Evolutionary conservation across 2,888 invertebrate genomes (phyloP), one percentile per base, ranked within the genome.

Genomic region (Pyralis farinalis): DNA sequence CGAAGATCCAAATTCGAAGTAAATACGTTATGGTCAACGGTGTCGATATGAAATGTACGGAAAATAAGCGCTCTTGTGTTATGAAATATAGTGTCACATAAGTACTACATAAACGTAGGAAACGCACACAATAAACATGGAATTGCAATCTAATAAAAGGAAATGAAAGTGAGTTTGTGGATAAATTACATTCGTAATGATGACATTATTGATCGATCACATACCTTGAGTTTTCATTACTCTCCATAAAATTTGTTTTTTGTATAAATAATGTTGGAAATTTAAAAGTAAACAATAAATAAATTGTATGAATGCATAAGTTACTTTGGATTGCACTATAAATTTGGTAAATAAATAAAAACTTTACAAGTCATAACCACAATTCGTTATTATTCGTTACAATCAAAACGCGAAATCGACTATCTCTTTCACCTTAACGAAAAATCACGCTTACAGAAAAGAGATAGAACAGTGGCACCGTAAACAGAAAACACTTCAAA

Each of bases 381-480:
- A 73, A 78, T 80, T 80, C 87, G 88, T 87, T 87, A 86, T 59
- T 78, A 77, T 78, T 77, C 87, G 88, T 88, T 88, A 87, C 67
- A 84, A 74, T 84, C 80, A 85, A 88, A 87, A 67, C 65, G 53
- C 61, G 58, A 58, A 49, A 53, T 71, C 35, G 29, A 40, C 53
- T 56, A 3, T 78, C 64, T 67, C 70, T 60, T 43, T 68, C 63
- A 44, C 12, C 21, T 51, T n/a, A n/a, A 32, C 1, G 1, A 0
- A 5, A 37, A 47, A 47, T 20, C 1, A 0, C 1, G 0, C 3
- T 34, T 10, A 69, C 37, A 16, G 47, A 59, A 86, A 60, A 63
- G 77, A 79, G 80, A 78, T 12, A 58, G 43, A 62, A 44, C 7
- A 61, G 44, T 49, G 34, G 43, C 53, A 65, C 66, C 60, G 72